Base-by-base conservation (phyloP, 2,113 vertebrate genomes). In the Nyctereutes procyonoides region DNA sequence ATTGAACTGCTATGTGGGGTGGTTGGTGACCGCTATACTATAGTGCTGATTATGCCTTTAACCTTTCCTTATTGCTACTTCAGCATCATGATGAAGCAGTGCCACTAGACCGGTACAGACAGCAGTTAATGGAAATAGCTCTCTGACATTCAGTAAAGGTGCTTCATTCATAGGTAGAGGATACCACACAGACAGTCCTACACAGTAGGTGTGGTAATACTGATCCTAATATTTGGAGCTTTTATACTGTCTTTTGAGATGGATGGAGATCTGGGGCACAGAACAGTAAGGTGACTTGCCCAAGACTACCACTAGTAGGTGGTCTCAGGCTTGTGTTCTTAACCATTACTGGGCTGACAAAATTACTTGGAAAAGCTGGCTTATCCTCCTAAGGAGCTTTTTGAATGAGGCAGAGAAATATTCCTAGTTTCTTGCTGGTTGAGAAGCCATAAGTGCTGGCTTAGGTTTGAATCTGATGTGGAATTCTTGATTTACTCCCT, bases 391-490 rank as follows among this genome's bases (percentile, higher is more conserved):
- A 32, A 88, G 35, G 60, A 69, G 15, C 7, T 69, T 97, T 82
- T 65, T n/a, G 22, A 71, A 69, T 3, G 30, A 90, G 26, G n/a
- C 51, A 85, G 71, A 85, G 56, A 69, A 88, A 60, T 60, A 76
- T 56, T 88, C 55, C 93, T 65, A 35, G 5, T 71, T 79, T 88
- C 24, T 35, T 38, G 19, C 48, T 73, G 28, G 38, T 35, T 65
- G 38, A 71, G 86, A 19, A 63, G 35, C 10, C 9, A 4, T 56
- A 60, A 79, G 48, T 85, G 0, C 15, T 84, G 22, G 35, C 69
- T 85, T 83, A 48, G 67, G 56, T 90, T 89, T 92, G 74, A 94
- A 22, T 88, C 26, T 90, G 67, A 67, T n/a, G 15, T 20, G 3
- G 56, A 84, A 71, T 84, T 90, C 22, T 85, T n/a, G 13, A 43